Evolutionary conservation across 1,140 invertebrate species (phyloP), one percentile per base, ranked within the genome.

Genomic region (Nomia melanderi): DNA sequence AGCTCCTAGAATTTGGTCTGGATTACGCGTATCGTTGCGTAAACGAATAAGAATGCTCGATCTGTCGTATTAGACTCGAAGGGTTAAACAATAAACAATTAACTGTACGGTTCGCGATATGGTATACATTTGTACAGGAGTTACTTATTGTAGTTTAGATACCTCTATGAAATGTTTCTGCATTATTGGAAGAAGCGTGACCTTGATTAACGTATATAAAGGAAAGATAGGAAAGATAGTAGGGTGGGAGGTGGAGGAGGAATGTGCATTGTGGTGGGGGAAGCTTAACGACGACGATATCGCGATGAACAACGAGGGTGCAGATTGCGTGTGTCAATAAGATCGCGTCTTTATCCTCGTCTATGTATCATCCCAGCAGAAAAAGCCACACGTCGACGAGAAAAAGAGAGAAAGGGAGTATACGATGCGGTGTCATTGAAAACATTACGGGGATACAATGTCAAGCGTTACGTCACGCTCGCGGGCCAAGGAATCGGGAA

Each of bases 271-370:
- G n/a, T n/a, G n/a, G n/a, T n/a, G 27, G 12, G 54, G 54, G 53
- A 31, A 20, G 12, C 33, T 62, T n/a, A 33, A 25, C 14, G 33
- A 41, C 47, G 17, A 54, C 50, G 53, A 29, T 62, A 59, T 25
- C 77, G 77, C 41, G 77, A 78, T 78, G 77, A 78, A 74, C 77
- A 78, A 78, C 71, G 77, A 78, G 77, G 77, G 33, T 73, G 39
- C 31, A 66, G 77, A 64, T 63, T 31, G 77, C 77, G 77, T 78
- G 77, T 74, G 41, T 65, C 36, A 39, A 39, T 60, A 74, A 64
- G 41, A 74, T 78, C 77, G 77, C 71, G 62, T 74, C 77, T 78
- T 39, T 78, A 59, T 57, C 71, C 66, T 77, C 70, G 71, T 65
- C 56, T 78, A n/a, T 73, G 77, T 65, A 29, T 78, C 77, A 78